Base-by-base conservation (phyloP, 1,140 invertebrate species). In the Ruditapes philippinarum region DNA sequence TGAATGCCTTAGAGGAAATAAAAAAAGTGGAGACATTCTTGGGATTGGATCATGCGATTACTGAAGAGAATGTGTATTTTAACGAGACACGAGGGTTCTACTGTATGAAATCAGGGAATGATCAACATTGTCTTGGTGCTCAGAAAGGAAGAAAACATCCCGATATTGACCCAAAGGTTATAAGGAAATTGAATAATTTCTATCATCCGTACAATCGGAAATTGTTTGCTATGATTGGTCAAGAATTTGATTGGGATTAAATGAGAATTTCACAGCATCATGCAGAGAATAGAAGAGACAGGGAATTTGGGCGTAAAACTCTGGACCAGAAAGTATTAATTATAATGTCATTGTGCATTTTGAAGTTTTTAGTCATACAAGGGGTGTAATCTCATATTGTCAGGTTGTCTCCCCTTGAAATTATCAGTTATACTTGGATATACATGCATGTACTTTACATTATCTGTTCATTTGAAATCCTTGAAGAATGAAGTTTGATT, bases 81-180 rank as follows among this genome's bases (percentile, higher is more conserved):
- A 96, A 96, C 90, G 80, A 88, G 38, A 95, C 94, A 2, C 94
- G 96, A 70, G 96, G 96, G 40, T 96, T 96, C 89, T 96, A 95
- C 92, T 96, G 96, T 91, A 95, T 96, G 92, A 93, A 94, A 33
- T 91, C 90, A 33, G 92, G 91, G n/a, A 87, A 86, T 40, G 90
- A 57, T 14, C 88, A 90, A 49, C 91, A 93, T 65, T 99, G 98
- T 96, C 96, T 99, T 45, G 98, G 98, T 74, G 98, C 98, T 95
- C 98, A 98, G 19, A 99, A 99, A 96, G 98, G 98, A 9, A 96
- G 98, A 22, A 98, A 97, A 93, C 98, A 99, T 96, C 98, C 98
- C 1, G 96, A 97, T 85, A 98, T 99, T 89, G 97, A 98, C 91
- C 96, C 97, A 1, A 95, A 96, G 36, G 97, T 97, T 33, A 96